Conservation (phyloP, 2,113 vertebrate genomes). For the Aegypius monachus region DNA sequence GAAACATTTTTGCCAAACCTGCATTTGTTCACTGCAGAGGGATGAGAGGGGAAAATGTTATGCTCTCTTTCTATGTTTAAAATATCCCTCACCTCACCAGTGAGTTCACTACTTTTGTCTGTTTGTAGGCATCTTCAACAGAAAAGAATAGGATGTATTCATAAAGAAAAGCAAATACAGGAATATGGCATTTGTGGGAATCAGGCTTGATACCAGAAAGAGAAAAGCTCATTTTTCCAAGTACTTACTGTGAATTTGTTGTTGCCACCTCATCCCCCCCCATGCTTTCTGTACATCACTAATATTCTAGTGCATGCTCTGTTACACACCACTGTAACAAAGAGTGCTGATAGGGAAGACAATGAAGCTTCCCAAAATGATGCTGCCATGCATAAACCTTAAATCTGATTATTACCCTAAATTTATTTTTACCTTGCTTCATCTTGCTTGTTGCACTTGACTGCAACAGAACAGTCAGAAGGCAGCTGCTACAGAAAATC, state of each 20-base stretch:
- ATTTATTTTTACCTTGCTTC: background rate
- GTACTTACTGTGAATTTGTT: background rate
- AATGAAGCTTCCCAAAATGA: background rate
- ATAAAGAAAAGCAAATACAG: background rate
- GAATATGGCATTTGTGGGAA: background rate
- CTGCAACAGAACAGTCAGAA: background rate
- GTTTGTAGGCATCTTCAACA: background rate
- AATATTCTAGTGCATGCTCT: background rate
- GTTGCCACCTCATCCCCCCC: background rate
- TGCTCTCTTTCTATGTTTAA: background rate
- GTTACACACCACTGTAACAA: background rate
- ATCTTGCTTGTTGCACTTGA: background rate
- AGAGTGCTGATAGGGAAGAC: background rate
- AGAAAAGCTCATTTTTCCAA: background rate
- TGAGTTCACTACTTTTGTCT: background rate
- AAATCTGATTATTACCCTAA: background rate
- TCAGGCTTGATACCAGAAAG: background rate
- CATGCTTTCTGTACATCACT: background rate
- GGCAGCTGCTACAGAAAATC: background rate
- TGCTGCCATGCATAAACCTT: background rate
- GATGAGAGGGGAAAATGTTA: background rate
- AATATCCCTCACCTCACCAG: background rate
- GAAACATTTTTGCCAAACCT: background rate
- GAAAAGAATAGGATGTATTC: fast-evolving
- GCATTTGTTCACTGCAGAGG: background rate